Evolutionary conservation across 2,888 invertebrate genomes (phyloP), one percentile per base, ranked within the genome.

Genomic region (Drosophila cognata): DNA sequence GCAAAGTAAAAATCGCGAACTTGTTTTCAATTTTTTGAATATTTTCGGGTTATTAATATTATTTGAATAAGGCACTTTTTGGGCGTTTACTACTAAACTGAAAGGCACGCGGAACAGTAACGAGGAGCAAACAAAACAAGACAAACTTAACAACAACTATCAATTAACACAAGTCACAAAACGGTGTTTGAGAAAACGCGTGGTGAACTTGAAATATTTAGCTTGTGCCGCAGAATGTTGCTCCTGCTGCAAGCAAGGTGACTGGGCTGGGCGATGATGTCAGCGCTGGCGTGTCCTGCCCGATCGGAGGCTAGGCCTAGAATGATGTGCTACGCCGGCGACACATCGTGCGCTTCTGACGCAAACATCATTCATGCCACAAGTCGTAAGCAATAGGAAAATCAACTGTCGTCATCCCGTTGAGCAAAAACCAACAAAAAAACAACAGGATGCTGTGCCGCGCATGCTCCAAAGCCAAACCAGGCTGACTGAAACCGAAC

Each of bases 251-350:
- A 43, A 62, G 64, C 25, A 72, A 74, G 78, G 48, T 76, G 71
- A 28, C 46, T 46, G 46, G 46, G 25, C 46, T 46, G 25, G 25
- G 46, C 25, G 67, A 70, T 76, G 74, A 68, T 77, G 74, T 67
- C 71, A 69, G 84, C 76, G 80, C 72, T 75, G 80, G 84, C 76
- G 75, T 91, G 93, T 93, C 92, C 91, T 93, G 92, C 88, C 92
- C 91, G 92, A 92, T 92, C 93, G 91, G 92, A 91, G 93, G 93
- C 93, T 93, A 93, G 93, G 93, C 93, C 93, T 93, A 93, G 93
- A 93, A 92, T 93, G 93, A 93, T 92, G 91, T 92, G 91, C 87
- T 92, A 81, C 86, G 81, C 90, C 90, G 89, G 86, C 92, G 91
- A 91, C 92, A 92, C 92, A 92, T 91, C 92, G 89, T 91, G 91